Base-by-base conservation (phyloP, 2,797 vertebrate genomes). In the Fistularia tabacaria region DNA sequence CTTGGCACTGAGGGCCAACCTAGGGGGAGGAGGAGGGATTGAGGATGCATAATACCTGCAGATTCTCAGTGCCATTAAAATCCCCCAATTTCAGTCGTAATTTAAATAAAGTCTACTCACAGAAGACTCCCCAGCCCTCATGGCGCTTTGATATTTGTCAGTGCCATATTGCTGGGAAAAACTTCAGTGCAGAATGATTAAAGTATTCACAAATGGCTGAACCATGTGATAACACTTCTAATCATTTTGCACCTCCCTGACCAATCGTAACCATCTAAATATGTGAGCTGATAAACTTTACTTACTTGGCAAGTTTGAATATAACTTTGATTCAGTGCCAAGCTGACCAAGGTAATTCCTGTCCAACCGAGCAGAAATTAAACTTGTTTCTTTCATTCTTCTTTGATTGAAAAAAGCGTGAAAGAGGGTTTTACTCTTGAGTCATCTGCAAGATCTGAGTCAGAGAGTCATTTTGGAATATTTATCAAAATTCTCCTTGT, bases 41-140 rank as follows among this genome's bases (percentile, higher is more conserved):
- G 36, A 68, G 38, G 41, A 43, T 56, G 59, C 51, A 47, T 68
- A 60, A 73, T 69, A 69, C 56, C 65, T 76, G 60, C 56, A 60
- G 62, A 64, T 67, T 54, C 58, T 54, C 36, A 0, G 36, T 9
- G 36, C 51, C 57, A 77, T 73, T 77, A 64, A 74, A 79, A 56
- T 49, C n/a, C 7, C 46, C 54, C 59, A 36, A 41, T 73, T 70
- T 59, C 59, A 62, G 42, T 43, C 58, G 54, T 46, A 39, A 59
- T 79, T 74, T 62, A 60, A 64, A 73, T 64, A 64, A 49, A 58
- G 36, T 65, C 42, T 36, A 62, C 46, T 47, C 56, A 51, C 55
- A 52, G 41, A 66, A 51, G 62, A 54, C 46, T 62, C 59, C 58
- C 55, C 47, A 51, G 50, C 49, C 38, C 66, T 59, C 38, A 25